Percentiles rank a stretch among this genome's conserved stretches.
Conservation (phyloP, 1,140 invertebrate species). For the Bombus waltoni region DNA sequence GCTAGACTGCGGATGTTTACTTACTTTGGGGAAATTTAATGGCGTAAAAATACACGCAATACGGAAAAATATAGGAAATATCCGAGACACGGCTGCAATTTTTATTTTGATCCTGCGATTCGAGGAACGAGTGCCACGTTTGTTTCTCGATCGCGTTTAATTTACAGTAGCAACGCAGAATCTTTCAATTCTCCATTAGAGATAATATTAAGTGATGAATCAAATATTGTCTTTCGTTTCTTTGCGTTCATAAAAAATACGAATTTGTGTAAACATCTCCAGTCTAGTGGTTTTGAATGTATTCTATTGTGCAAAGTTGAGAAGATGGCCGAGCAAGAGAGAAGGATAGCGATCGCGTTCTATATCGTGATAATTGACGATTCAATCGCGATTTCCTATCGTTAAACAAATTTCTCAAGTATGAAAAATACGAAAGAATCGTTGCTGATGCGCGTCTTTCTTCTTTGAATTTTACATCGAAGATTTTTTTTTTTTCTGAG, state of each 20-base stretch:
- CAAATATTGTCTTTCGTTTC: too few relatives aligned
- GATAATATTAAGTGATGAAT: neutral
- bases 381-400: too few relatives aligned
- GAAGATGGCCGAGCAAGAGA: neutral
- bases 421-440: too few relatives aligned
- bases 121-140: too few relatives aligned
- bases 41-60: too few relatives aligned
- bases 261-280: neutral
- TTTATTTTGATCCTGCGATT: too few relatives aligned
- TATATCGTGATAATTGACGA: neutral
- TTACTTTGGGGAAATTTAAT: neutral
- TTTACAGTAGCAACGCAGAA: neutral
- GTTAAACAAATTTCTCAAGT: too few relatives aligned
- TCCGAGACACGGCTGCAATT: too few relatives aligned
- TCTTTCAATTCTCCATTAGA: neutral
- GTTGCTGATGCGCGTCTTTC: too few relatives aligned
- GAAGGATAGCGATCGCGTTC: neutral
- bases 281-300: neutral
- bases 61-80: neutral
- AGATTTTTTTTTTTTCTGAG: too few relatives aligned
- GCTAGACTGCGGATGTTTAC: conserved; percentile 19
- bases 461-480: too few relatives aligned
- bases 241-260: neutral
- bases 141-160: too few relatives aligned
- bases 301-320: neutral